Conservation (phyloP, 2,797 vertebrate genomes). For the Dromococcyx pavoninus region DNA sequence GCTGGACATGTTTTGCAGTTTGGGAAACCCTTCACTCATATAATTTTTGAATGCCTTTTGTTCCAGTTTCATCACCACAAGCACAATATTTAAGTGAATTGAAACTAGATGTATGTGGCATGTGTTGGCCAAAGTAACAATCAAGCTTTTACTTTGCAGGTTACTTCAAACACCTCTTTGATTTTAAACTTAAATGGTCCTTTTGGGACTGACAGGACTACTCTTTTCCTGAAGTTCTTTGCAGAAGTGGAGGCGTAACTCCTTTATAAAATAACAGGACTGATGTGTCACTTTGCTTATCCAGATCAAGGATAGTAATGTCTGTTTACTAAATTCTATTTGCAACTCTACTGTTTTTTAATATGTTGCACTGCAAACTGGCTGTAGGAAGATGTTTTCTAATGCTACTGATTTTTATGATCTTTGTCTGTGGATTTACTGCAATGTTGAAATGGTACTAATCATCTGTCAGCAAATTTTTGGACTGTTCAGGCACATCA, state of each 20-base stretch:
- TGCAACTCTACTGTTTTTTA: neutral
- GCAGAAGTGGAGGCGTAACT: neutral
- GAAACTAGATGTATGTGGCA: neutral
- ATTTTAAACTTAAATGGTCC: neutral
- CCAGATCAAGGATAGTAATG: neutral
- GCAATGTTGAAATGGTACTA: neutral
- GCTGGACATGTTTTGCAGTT: neutral
- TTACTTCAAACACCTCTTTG: neutral
- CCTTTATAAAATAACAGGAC: neutral
- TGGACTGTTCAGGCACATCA: neutral
- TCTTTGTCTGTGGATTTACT: neutral
- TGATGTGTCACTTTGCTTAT: neutral
- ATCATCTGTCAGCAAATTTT: neutral
- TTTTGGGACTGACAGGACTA: neutral
- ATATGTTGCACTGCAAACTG: neutral
- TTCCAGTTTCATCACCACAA: neutral
- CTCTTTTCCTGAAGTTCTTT: neutral
- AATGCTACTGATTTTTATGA: neutral
- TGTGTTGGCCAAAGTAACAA: neutral
- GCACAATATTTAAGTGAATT: neutral
- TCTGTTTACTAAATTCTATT: neutral
- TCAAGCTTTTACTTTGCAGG: neutral
- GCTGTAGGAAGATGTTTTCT: neutral
- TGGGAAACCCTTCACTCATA: accelerated
- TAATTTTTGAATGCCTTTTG: neutral